Evolutionary conservation across 1,140 invertebrate genomes (phyloP), one percentile per base, ranked within the genome.

Genomic region (Eulimnadia texana): DNA sequence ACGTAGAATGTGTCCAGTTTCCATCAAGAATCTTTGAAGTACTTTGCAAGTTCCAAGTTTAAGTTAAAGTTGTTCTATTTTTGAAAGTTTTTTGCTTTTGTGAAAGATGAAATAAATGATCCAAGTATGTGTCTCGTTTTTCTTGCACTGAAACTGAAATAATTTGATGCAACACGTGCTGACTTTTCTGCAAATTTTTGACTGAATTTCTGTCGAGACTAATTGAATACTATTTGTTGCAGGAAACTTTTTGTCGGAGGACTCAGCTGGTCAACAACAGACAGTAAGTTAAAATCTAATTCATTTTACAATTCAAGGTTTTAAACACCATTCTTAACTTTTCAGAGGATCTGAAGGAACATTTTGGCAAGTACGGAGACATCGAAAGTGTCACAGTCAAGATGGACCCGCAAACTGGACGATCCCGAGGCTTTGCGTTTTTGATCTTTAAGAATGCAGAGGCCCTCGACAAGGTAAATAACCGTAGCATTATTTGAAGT

Each of bases 171-270:
- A n/a, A n/a, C n/a, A n/a, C n/a, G n/a, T n/a, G n/a, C n/a, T n/a
- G n/a, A n/a, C n/a, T n/a, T n/a, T n/a, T n/a, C n/a, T n/a, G n/a
- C n/a, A n/a, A n/a, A n/a, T n/a, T n/a, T n/a, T n/a, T n/a, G n/a
- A n/a, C n/a, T n/a, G n/a, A n/a, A n/a, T n/a, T n/a, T n/a, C n/a
- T n/a, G n/a, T n/a, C n/a, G n/a, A n/a, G n/a, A n/a, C n/a, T n/a
- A n/a, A n/a, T n/a, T n/a, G n/a, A n/a, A n/a, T n/a, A 19, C 33
- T 54, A 22, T 61, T 61, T 23, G 6, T 60, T 51, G 2, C 23
- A 96, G 93, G 80, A 97, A 97, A 84, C 82, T 97, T 66, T 97
- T 97, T 84, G 90, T 96, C 76, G 93, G 93, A 71, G 93, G 91
- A 63, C 77, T 97, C 64, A 95, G 90, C 79, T 96, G 93, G 91